Evolutionary conservation across 2,113 vertebrate genomes (phyloP).

Genomic region (Scopus umbretta): DNA sequence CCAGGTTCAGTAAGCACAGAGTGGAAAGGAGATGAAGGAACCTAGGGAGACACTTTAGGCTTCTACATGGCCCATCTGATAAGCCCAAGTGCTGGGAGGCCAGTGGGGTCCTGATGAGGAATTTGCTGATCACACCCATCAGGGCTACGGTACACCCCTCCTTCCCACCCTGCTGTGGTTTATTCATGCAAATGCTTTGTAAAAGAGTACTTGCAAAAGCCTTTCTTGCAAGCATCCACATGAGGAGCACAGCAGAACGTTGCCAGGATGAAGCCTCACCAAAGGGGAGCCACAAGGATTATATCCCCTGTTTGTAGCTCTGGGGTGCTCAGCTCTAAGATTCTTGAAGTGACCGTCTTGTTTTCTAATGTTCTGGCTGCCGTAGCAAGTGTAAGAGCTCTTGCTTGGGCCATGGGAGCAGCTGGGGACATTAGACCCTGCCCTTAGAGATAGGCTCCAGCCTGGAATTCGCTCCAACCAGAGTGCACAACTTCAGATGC

Average conservation of each 20-base stretch:
- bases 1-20: not conserved
- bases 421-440: not conserved
- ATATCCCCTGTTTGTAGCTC: not conserved
- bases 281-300: not conserved
- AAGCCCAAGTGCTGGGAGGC: not conserved
- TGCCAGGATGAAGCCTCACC: not conserved
- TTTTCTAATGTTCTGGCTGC: not conserved
- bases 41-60: not conserved
- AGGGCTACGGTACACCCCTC: not conserved
- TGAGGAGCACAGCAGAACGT: not conserved
- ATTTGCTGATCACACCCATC: accelerated
- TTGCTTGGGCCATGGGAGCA: not conserved
- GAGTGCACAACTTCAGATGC: not conserved
- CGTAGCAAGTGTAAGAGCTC: not conserved
- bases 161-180: not conserved
- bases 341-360: not conserved
- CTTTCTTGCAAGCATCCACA: not conserved
- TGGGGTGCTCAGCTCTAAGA: not conserved
- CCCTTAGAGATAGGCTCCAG: not conserved
- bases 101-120: not conserved
- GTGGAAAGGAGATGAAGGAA: not conserved
- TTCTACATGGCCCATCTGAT: not conserved
- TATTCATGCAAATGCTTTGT: not conserved
- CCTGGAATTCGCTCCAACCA: not conserved
- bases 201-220: not conserved